Percentiles rank a stretch among this genome's conserved stretches.
Evolutionary conservation across 2,888 invertebrate species (phyloP).

Genomic region (Patella caerulea): DNA sequence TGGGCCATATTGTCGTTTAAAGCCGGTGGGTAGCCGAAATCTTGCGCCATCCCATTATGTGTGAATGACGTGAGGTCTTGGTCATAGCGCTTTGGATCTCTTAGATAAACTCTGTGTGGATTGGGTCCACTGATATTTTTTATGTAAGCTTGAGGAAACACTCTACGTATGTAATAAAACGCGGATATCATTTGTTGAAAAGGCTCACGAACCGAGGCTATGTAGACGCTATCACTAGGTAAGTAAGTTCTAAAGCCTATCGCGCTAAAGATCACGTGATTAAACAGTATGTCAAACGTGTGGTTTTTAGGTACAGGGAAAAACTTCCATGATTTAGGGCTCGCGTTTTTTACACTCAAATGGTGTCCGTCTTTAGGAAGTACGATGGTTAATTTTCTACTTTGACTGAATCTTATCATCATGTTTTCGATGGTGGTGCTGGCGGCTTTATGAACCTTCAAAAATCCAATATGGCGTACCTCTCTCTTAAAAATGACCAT

Average conservation of each 20-base stretch:
- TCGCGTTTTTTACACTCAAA: too few relatives aligned
- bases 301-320: neutral
- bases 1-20: constrained; percentile 22
- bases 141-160: neutral
- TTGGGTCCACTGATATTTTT: neutral
- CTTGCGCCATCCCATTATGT: neutral
- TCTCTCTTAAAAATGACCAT: too few relatives aligned
- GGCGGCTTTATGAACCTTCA: too few relatives aligned
- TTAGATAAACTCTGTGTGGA: neutral
- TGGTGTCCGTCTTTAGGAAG: too few relatives aligned
- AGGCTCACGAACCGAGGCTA: neutral
- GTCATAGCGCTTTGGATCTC: neutral
- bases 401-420: too few relatives aligned
- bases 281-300: neutral
- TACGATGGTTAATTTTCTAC: too few relatives aligned
- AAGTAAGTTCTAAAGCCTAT: neutral
- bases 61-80: neutral
- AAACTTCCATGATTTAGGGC: neutral
- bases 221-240: neutral
- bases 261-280: neutral
- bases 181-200: neutral
- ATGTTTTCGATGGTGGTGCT: too few relatives aligned
- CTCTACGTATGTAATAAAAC: neutral
- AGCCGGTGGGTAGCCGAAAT: constrained; percentile 33
- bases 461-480: too few relatives aligned